A percentile compares a stretch with the other conserved stretches of the same genome.
Conservation (phyloP, 2,113 vertebrate genomes). For the Emydura subglobosa region DNA sequence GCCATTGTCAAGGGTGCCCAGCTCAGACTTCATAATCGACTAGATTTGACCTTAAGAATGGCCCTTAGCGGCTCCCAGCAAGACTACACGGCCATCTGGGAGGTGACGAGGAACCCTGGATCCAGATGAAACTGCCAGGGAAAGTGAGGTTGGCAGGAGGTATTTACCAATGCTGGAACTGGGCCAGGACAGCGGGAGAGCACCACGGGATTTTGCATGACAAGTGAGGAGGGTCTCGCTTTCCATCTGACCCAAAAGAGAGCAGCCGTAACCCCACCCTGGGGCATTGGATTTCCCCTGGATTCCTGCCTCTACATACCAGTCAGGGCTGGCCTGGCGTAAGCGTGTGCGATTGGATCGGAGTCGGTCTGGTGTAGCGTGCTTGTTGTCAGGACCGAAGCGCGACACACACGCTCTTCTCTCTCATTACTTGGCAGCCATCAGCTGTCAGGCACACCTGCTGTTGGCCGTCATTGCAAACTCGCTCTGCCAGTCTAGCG, state of each 20-base stretch:
- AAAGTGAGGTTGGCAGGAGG: background rate
- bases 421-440: background rate
- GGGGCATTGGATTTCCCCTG: background rate
- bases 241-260: background rate
- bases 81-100: background rate
- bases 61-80: background rate
- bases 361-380: background rate
- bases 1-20: background rate
- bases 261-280: background rate
- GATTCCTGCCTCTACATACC: background rate
- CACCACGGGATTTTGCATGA: background rate
- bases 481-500: background rate
- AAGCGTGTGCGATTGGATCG: background rate
- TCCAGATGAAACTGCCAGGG: background rate
- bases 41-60: background rate
- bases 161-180: background rate
- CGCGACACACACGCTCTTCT: background rate
- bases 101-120: too few species aligned
- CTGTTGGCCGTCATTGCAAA: background rate
- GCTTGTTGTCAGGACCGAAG: background rate
- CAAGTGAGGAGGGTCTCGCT: background rate
- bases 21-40: background rate
- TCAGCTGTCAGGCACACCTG: background rate
- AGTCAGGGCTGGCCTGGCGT: background rate
- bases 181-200: background rate